Evolutionary conservation across 2,888 invertebrate genomes (phyloP).

Genomic region (Silvanus unidentatus): DNA sequence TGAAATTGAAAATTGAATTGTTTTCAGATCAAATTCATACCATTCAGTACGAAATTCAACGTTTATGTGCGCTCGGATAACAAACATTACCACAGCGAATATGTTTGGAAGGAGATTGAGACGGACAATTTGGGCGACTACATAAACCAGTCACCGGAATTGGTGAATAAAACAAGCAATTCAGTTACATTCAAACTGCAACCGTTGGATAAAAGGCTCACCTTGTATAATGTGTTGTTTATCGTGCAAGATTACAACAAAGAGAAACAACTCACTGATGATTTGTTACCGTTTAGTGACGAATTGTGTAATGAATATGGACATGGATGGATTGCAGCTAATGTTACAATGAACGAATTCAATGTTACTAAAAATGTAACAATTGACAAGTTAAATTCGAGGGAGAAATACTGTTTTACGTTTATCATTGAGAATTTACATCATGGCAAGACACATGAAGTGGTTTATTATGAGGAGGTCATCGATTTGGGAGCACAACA

Average conservation of each 20-base stretch:
- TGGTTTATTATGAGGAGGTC: constrained; percentile 36
- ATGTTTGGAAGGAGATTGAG: constrained; percentile 24
- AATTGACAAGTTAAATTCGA: constrained; percentile 29
- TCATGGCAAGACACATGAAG: constrained; percentile 32
- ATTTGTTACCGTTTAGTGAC: constrained; percentile 24
- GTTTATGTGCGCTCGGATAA: constrained; percentile 36
- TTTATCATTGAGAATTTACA: constrained; percentile 37
- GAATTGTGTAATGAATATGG: constrained; percentile 37
- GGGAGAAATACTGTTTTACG: constrained; percentile 38
- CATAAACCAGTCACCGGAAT: constrained; percentile 34
- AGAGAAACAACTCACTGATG: constrained; percentile 17
- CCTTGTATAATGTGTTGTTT: constrained; percentile 31
- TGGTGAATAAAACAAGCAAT: constrained; percentile 27
- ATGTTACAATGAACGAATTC: constrained; percentile 25
- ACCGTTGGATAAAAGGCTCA: constrained; percentile 28
- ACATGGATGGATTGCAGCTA: constrained; percentile 36
- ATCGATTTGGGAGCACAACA: too few species aligned
- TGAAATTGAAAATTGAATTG: constrained; percentile 4
- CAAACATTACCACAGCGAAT: constrained; percentile 28
- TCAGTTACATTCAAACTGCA: constrained; percentile 33
- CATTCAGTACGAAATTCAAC: constrained; percentile 34
- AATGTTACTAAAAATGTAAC: constrained; percentile 27
- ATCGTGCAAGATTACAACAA: constrained; percentile 37
- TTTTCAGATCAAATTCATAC: constrained; percentile 37
- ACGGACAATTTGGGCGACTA: constrained; percentile 34